Conservation (phyloP, 92 coral and sea anemone genomes). For the Epizoanthus rinbou region DNA sequence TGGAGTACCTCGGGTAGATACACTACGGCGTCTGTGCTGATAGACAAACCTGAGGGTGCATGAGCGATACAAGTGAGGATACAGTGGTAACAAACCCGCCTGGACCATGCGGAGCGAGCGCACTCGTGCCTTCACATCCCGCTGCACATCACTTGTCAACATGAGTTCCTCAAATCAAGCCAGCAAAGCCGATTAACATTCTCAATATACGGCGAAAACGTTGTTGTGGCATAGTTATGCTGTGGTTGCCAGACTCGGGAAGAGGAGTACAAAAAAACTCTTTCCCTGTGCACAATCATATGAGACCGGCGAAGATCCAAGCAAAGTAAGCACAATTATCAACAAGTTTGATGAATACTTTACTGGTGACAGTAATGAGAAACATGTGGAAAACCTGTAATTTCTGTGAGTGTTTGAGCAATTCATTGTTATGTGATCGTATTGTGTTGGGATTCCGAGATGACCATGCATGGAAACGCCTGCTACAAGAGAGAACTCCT, state of each 20-base stretch:
- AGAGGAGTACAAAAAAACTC: too few relatives aligned
- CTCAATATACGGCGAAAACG: constrained; percentile 9
- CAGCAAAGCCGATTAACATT: constrained; percentile 8
- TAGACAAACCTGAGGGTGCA: too few relatives aligned
- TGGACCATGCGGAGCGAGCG: too few relatives aligned
- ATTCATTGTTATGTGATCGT: constrained; percentile 42
- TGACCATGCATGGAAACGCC: constrained; percentile 36
- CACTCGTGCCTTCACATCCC: too few relatives aligned
- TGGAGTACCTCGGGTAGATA: too few relatives aligned
- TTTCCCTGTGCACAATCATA: too few relatives aligned
- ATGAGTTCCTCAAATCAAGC: constrained; percentile 23
- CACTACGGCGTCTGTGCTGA: too few relatives aligned
- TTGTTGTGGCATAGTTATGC: constrained; percentile 32
- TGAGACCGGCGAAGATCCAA: too few relatives aligned
- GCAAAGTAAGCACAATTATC: too few relatives aligned
- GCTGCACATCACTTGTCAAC: too few relatives aligned
- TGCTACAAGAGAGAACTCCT: constrained; percentile 40
- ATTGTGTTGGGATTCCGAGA: constrained; percentile 36
- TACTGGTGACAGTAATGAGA: constrained; percentile 39
- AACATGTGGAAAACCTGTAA: constrained; percentile 45
- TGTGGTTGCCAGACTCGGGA: neutral
- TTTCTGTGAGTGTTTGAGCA: constrained; percentile 48
- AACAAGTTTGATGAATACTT: constrained; percentile 26
- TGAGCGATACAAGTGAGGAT: too few relatives aligned
- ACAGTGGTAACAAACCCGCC: too few relatives aligned